Evolutionary conservation across 2,113 vertebrate genomes (phyloP), one percentile per base, ranked within the genome.

Genomic region (Corythornis cristatus): DNA sequence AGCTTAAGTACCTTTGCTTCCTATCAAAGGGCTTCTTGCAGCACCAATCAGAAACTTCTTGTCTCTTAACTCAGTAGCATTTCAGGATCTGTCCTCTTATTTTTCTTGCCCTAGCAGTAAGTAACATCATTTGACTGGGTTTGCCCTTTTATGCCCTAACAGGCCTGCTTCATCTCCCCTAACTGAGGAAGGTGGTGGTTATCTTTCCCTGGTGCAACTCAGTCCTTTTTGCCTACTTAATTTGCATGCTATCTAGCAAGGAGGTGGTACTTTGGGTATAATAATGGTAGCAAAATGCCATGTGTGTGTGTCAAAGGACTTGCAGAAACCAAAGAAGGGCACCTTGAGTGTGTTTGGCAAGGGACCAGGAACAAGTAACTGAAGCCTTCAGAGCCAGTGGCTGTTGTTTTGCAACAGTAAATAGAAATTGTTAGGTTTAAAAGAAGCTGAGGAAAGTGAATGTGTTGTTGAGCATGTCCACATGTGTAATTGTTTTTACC

Each of bases 401-500:
- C 71, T 87, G 86, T 23, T 90, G 37, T 79, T 85, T 70, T 48
- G 46, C 35, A 85, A 40, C 78, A 76, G 28, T 13, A 1, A 42
- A 45, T 43, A 66, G 45, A 73, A 56, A 51, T 54, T 5, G 2
- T n/a, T 67, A 83, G 46, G 60, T 20, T 83, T 91, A 37, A 46
- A 78, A 62, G 66, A 93, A 57, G 89, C 57, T 78, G 81, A 82
- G 86, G 21, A 84, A 71, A 89, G 21, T 76, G 80, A 65, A 68
- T 74, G 42, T 84, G 82, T 65, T 88, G 40, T 26, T 92, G 48
- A 82, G 46, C 51, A 26, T 16, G 21, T 93, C 43, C 42, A 57
- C 13, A 10, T 81, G 96, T 91, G 80, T 97, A 96, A 97, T 75
- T 95, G 72, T 96, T 93, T 54, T 86, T 88, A 78, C 87, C 96